Evolutionary conservation across 2,797 vertebrate species (phyloP).

Genomic region (Aphelocoma californica): DNA sequence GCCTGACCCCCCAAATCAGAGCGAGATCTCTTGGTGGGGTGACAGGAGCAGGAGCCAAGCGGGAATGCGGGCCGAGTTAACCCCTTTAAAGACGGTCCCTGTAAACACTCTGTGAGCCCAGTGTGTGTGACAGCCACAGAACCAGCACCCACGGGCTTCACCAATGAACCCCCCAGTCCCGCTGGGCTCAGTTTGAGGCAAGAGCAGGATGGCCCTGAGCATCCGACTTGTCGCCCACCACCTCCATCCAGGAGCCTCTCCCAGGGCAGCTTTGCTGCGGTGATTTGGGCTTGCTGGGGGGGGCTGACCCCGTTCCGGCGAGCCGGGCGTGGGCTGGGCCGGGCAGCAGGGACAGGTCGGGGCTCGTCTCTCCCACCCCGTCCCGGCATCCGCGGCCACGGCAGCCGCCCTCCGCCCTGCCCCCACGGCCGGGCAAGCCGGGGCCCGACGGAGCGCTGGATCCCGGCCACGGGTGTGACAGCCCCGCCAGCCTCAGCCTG

Average conservation of each 20-base stretch:
- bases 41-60: background rate
- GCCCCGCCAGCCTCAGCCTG: background rate
- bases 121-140: rapidly evolving
- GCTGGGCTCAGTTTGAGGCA: rapidly evolving
- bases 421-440: background rate
- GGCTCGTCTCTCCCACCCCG: background rate
- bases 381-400: background rate
- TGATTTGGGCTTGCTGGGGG: background rate
- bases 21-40: background rate
- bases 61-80: background rate
- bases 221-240: rapidly evolving
- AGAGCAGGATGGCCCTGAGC: no score
- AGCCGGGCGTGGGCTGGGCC: background rate
- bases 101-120: rapidly evolving
- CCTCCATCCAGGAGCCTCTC: background rate
- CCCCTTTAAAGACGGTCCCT: background rate
- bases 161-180: rapidly evolving
- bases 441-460: background rate
- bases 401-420: background rate
- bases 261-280: rapidly evolving
- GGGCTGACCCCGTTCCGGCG: background rate
- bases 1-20: background rate
- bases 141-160: rapidly evolving
- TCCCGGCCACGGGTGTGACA: background rate
- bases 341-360: background rate